Conservation (phyloP, 2,113 vertebrate genomes). For the Corythornis madagascariensis region DNA sequence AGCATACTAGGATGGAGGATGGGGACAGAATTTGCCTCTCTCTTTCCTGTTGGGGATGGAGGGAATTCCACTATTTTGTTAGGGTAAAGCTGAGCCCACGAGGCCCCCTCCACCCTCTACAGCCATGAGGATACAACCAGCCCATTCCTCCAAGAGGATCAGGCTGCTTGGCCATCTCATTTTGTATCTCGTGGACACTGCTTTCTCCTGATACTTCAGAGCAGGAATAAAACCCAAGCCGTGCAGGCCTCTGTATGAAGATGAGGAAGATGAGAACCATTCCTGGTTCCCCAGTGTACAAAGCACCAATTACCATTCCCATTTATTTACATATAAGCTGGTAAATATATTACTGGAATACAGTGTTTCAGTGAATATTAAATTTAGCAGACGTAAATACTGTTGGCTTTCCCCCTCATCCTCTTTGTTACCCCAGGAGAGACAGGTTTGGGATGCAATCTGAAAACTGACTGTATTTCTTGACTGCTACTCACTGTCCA, state of each 20-base stretch:
- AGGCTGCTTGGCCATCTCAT: neutral
- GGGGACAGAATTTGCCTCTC: neutral
- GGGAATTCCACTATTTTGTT: neutral
- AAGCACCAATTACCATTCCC: neutral
- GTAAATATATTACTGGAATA: neutral
- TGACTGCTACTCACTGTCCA: neutral
- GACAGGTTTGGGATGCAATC: neutral
- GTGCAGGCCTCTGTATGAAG: neutral
- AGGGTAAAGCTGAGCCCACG: fast-evolving
- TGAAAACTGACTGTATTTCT: neutral
- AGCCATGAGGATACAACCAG: neutral
- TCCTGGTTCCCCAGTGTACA: neutral
- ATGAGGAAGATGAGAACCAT: neutral
- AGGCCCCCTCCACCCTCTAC: neutral
- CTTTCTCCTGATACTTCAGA: neutral
- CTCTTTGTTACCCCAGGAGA: neutral
- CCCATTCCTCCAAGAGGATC: neutral
- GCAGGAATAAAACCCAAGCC: neutral
- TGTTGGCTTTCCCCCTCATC: neutral
- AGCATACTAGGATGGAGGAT: neutral
- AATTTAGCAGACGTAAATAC: neutral
- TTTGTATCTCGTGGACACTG: neutral
- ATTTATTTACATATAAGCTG: neutral
- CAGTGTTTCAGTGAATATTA: neutral
- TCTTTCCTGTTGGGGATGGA: neutral